Percentiles rank a stretch among this genome's conserved stretches.
These are phyloP conservation scores for Sorex fumeus DNA, from an alignment of 2,113 vertebrate genomes.

Conservation along the genomic window DNA sequence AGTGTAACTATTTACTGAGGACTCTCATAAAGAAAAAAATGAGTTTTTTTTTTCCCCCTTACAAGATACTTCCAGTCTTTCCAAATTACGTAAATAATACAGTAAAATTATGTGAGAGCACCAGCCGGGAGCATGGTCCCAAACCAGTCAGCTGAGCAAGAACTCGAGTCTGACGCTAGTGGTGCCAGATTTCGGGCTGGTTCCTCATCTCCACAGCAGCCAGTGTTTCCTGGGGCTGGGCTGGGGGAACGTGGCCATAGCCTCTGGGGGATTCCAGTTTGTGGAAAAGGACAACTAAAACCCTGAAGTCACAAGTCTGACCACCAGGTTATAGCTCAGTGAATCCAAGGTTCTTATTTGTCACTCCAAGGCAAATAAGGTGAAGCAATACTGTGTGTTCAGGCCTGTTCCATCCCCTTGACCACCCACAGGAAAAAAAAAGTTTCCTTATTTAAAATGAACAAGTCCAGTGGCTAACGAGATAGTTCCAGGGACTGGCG, in stretches of 20 bases:
- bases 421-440: background rate
- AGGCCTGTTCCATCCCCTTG: background rate
- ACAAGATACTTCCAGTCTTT: conserved; percentile 35
- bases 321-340: conserved; percentile 2
- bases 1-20: background rate
- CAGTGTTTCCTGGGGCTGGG: background rate
- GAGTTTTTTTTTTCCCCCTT: background rate
- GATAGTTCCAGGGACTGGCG: no score
- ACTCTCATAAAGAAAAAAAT: conserved; percentile 20
- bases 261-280: background rate
- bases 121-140: background rate
- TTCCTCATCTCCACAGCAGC: background rate
- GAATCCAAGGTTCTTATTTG: conserved; percentile 41
- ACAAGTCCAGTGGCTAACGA: background rate
- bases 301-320: background rate
- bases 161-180: background rate
- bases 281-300: conserved; percentile 24
- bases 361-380: background rate
- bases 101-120: background rate
- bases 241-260: background rate
- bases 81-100: conserved; percentile 30
- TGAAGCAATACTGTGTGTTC: background rate
- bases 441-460: conserved; percentile 43
- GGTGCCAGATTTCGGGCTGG: no score
- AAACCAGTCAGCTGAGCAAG: background rate